phyloP scores from a whole-genome alignment of 2,113 vertebrate species.

The Menura novaehollandiae region DNA sequence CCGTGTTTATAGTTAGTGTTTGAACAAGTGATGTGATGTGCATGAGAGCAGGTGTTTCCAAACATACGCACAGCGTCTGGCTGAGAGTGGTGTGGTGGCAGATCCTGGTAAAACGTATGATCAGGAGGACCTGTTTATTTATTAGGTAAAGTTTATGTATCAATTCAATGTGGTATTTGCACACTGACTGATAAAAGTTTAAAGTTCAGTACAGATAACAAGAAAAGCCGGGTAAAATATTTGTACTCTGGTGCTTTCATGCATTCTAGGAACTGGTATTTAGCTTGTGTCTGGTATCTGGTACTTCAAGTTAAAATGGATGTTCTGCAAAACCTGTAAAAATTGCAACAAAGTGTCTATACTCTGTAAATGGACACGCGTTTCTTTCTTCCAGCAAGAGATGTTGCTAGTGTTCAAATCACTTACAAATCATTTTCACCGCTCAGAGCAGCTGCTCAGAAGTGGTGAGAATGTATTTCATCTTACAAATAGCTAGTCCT shows the following conservation, averaged over 20 bases:
- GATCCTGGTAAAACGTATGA: neutral
- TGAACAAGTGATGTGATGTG: neutral
- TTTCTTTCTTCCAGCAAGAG: neutral
- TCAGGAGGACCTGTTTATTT: neutral
- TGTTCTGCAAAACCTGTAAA: neutral
- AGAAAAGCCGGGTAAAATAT: neutral
- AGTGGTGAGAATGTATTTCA: neutral
- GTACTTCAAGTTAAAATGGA: neutral
- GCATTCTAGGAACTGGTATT: neutral
- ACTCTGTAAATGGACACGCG: neutral
- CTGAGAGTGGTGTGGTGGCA: neutral
- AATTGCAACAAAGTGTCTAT: neutral
- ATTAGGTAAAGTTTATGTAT: neutral
- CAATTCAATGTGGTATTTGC: neutral
- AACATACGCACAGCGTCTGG: rapidly evolving
- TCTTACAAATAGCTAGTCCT: constrained; percentile 3
- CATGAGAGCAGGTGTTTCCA: neutral
- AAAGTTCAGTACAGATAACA: neutral
- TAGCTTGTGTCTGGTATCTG: neutral
- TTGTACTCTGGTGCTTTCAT: neutral
- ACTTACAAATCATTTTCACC: neutral
- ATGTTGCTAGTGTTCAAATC: constrained; percentile 17
- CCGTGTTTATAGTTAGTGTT: neutral
- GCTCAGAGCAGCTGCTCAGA: neutral
- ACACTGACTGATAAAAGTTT: neutral